Evolutionary conservation across 2,797 vertebrate genomes (phyloP).

Genomic region (Pangasius sanitwongsei): DNA sequence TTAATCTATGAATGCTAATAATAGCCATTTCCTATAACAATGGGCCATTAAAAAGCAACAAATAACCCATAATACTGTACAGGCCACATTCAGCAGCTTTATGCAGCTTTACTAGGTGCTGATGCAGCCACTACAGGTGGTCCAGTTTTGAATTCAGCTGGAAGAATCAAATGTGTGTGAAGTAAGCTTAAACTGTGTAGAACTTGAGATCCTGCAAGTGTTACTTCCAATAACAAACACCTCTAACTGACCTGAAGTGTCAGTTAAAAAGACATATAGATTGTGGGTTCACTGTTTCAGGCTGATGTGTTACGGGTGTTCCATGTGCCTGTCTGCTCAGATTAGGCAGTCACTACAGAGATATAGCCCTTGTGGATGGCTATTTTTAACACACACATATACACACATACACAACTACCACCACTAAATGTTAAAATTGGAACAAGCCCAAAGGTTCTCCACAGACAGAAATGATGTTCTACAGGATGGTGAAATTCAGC

Average conservation of each 20-base stretch:
- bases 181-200: neutral
- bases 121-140: neutral
- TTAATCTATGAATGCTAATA: slow-evolving; percentile 34
- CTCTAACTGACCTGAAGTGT: neutral
- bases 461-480: slow-evolving; percentile 65
- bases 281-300: neutral
- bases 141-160: slow-evolving; percentile 15
- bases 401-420: neutral
- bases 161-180: neutral
- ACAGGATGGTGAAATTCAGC: slow-evolving; percentile 64
- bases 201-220: neutral
- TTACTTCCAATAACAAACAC: neutral
- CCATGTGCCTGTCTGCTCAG: neutral
- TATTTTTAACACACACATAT: slow-evolving; percentile 58
- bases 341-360: slow-evolving; percentile 49
- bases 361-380: slow-evolving; percentile 55
- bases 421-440: slow-evolving; percentile 13
- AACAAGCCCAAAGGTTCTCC: slow-evolving; percentile 27
- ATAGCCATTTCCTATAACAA: slow-evolving; percentile 37
- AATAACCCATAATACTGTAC: slow-evolving; percentile 13
- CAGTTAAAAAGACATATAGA: slow-evolving; percentile 4
- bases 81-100: neutral
- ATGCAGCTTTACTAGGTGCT: neutral
- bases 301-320: slow-evolving; percentile 18
- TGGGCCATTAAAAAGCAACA: slow-evolving; percentile 22